A percentile compares a stretch with the other conserved stretches of the same genome.
Evolutionary conservation across 2,113 vertebrate species (phyloP).

Genomic region (Oxyura jamaicensis): DNA sequence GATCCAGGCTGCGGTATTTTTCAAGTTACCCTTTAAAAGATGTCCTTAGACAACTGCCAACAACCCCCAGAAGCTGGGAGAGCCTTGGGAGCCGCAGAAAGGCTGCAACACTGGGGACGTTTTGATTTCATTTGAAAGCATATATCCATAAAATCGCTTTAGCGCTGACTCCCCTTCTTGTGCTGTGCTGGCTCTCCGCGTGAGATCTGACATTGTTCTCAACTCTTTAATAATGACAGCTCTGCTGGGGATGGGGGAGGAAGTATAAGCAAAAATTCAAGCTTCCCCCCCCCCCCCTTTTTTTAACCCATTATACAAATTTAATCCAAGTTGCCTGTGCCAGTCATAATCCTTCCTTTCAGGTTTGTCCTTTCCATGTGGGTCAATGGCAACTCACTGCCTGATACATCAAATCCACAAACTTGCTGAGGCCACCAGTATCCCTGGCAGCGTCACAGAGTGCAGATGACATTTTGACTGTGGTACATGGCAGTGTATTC

Average conservation of each 20-base stretch:
- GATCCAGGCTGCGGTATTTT: neutral
- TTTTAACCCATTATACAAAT: neutral
- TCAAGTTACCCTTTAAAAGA: neutral
- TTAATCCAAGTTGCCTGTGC: slow-evolving; percentile 44
- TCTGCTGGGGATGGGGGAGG: neutral
- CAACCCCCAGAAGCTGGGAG: neutral
- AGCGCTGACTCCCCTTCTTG: neutral
- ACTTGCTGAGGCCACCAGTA: slow-evolving; percentile 57
- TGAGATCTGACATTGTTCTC: slow-evolving; percentile 23
- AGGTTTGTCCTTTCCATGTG: slow-evolving; percentile 51
- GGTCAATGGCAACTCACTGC: slow-evolving; percentile 37
- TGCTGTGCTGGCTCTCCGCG: neutral
- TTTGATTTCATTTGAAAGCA: slow-evolving; percentile 2
- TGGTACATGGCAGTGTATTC: neutral
- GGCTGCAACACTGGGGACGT: neutral
- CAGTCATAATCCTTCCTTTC: slow-evolving; percentile 62
- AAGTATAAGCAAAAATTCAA: slow-evolving; percentile 50
- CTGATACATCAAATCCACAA: slow-evolving; percentile 63
- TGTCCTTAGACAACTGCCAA: neutral
- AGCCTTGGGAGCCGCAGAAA: neutral
- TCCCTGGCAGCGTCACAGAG: slow-evolving; percentile 25
- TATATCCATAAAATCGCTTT: neutral
- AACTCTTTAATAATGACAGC: neutral
- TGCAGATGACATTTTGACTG: slow-evolving; percentile 18
- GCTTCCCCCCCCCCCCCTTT: too few species aligned